Evolutionary conservation across 2,888 invertebrate species (phyloP).

Genomic region (Pteria penguin): DNA sequence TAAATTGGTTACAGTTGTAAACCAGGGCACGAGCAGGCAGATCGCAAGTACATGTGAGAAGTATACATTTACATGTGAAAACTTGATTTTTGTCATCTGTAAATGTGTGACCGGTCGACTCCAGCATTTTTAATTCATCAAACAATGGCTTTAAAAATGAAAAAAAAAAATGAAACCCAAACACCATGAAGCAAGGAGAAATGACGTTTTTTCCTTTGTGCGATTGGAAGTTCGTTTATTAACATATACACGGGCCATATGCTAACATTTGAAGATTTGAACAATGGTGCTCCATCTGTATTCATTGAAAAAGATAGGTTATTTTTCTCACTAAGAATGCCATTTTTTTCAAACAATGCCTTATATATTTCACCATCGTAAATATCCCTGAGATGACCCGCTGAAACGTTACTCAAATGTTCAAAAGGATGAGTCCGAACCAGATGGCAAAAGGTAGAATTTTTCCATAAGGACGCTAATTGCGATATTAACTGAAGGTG

Average conservation of each 20-base stretch:
- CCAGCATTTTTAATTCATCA: conserved; percentile 9
- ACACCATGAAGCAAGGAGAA: conserved; percentile 11
- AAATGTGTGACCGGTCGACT: conserved; percentile 4
- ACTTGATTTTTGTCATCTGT: not conserved
- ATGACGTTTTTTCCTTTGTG: conserved; percentile 16
- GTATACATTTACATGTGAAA: conserved; percentile 27
- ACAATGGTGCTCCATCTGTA: conserved; percentile 38
- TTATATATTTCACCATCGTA: conserved; percentile 40
- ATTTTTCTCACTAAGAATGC: conserved; percentile 26
- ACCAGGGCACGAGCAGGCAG: conserved; percentile 32
- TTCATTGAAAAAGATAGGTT: conserved; percentile 41
- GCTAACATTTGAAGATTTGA: conserved; percentile 9
- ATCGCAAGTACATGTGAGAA: conserved; percentile 40
- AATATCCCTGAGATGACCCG: conserved; percentile 22
- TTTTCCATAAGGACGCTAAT: conserved; percentile 38
- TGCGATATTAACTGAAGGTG: conserved; percentile 35
- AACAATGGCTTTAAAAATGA: conserved; percentile 21
- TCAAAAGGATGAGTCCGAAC: conserved; percentile 36
- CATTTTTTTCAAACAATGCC: conserved; percentile 14
- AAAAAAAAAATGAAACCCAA: conserved; percentile 27
- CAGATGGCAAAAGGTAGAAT: not conserved
- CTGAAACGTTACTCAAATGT: conserved; percentile 17
- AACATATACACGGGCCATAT: conserved; percentile 43
- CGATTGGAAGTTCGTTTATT: conserved; percentile 37
- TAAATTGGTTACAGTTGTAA: conserved; percentile 32